Conservation (phyloP, 2,113 vertebrate genomes). For the Grus americana region DNA sequence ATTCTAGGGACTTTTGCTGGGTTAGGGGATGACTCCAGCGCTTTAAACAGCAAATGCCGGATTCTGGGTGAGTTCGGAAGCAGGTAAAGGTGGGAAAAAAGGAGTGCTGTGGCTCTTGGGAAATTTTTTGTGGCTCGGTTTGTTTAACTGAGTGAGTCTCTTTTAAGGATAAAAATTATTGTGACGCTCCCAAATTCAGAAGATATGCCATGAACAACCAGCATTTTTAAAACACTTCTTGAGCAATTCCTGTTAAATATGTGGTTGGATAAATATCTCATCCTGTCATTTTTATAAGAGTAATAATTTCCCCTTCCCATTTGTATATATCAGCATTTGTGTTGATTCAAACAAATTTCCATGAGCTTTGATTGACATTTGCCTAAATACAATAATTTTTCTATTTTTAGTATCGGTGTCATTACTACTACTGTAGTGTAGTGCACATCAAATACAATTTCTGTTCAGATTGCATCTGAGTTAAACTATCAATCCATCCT, state of each 20-base stretch:
- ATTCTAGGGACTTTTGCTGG: accelerated
- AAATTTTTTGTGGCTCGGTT: neutral
- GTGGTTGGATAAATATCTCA: neutral
- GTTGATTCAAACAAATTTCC: neutral
- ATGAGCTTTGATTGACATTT: neutral
- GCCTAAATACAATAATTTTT: neutral
- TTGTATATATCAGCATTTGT: neutral
- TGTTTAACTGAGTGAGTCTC: neutral
- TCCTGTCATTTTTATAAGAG: neutral
- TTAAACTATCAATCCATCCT: neutral
- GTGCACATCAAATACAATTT: neutral
- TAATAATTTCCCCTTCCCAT: neutral
- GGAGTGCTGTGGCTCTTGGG: neutral
- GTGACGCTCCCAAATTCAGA: neutral
- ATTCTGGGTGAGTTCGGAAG: neutral
- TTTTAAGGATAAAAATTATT: neutral
- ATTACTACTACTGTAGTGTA: neutral
- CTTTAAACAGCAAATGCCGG: neutral
- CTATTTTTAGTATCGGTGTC: neutral
- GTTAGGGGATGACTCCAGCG: neutral
- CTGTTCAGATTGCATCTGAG: neutral
- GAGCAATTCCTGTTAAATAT: neutral
- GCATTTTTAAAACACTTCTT: neutral
- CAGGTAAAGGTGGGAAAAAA: neutral
- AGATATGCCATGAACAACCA: neutral